A percentile compares a stretch with the other conserved stretches of the same genome.
Conservation (phyloP, 2,888 invertebrate genomes). For the Lagria hirta region DNA sequence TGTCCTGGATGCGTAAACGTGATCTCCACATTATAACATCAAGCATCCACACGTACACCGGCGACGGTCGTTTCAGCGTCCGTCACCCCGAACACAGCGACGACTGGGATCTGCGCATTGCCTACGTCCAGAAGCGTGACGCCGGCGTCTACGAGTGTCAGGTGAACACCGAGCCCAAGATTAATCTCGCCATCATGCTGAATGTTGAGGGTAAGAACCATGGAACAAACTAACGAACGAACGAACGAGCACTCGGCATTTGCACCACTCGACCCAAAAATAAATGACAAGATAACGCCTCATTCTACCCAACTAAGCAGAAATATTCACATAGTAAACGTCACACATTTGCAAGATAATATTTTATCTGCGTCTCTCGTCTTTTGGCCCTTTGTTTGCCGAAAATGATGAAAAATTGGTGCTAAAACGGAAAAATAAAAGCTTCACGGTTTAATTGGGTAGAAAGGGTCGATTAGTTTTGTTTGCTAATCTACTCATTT, state of each 20-base stretch:
- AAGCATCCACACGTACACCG: constrained; percentile 83
- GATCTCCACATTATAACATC: constrained; percentile 85
- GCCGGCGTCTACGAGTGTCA: constrained; percentile 87
- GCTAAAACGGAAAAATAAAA: constrained; percentile 9
- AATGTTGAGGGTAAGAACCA: constrained; percentile 73
- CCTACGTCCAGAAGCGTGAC: constrained; percentile 80
- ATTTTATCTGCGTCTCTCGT: constrained; percentile 10
- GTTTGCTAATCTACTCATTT: no score
- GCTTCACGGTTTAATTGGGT: constrained; percentile 18
- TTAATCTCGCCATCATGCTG: constrained; percentile 79
- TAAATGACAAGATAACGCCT: constrained; percentile 24
- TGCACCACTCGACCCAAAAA: constrained; percentile 20
- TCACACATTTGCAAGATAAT: constrained; percentile 18
- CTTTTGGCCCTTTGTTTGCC: no score
- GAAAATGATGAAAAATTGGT: not conserved
- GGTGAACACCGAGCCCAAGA: constrained; percentile 87
- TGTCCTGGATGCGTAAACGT: constrained; percentile 80
- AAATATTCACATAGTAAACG: constrained; percentile 23
- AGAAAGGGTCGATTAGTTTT: constrained; percentile 15
- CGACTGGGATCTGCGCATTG: constrained; percentile 84
- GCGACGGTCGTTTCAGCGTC: constrained; percentile 83
- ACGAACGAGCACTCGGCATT: constrained; percentile 8
- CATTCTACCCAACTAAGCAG: constrained; percentile 25
- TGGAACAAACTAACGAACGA: not conserved
- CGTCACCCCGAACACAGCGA: constrained; percentile 81